phyloP scores from a whole-genome alignment of 2,113 vertebrate genomes.

The Ctenomys sociabilis region DNA sequence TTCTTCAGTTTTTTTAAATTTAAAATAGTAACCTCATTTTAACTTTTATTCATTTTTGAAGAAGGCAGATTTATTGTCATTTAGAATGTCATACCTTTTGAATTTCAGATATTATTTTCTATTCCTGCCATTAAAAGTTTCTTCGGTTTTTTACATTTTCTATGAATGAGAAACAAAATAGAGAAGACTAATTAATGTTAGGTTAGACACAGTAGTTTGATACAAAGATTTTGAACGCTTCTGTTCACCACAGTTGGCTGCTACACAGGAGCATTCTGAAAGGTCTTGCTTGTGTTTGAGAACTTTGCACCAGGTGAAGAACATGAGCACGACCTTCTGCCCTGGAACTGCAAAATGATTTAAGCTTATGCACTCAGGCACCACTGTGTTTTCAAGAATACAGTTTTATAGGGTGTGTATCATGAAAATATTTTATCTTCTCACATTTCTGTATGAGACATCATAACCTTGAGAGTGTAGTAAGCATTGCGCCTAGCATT shows the following conservation, averaged over 20 bases:
- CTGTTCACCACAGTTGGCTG: neutral
- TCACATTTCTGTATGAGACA: neutral
- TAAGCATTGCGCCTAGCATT: neutral
- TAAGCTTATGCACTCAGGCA: neutral
- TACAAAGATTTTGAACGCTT: neutral
- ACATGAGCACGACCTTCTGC: neutral
- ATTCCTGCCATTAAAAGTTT: neutral
- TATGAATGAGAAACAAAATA: neutral
- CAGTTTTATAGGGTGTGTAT: neutral
- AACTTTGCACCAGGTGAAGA: neutral
- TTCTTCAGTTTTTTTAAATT: neutral
- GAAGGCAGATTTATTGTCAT: neutral
- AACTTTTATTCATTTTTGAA: neutral
- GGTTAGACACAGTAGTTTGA: neutral
- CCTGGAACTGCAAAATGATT: rapidly evolving
- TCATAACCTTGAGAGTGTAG: neutral
- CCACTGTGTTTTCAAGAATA: neutral
- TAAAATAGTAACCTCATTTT: neutral
- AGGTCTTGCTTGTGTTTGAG: neutral
- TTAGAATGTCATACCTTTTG: neutral
- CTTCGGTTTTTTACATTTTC: neutral
- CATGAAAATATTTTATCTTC: neutral
- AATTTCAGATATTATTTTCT: neutral
- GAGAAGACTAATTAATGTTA: neutral
- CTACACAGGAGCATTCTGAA: neutral